Evolutionary conservation across 2,797 vertebrate species (phyloP).

Genomic region (Apogon hyalosoma): DNA sequence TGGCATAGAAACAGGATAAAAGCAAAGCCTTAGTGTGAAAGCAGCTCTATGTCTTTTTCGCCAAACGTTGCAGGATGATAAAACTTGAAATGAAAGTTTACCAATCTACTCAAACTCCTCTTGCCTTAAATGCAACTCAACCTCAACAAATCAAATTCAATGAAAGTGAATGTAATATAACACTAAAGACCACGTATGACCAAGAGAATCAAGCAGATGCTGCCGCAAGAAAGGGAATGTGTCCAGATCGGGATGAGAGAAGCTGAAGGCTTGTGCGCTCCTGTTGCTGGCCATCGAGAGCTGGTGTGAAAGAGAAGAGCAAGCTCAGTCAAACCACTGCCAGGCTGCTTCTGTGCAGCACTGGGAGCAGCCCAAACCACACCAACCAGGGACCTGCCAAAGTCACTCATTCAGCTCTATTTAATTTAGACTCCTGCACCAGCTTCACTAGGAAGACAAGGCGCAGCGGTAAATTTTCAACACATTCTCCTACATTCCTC

Average conservation of each 20-base stretch:
- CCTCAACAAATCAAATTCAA: conserved; percentile 67
- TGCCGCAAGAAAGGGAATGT: conserved; percentile 41
- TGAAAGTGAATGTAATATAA: conserved; percentile 58
- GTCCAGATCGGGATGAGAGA: conserved; percentile 53
- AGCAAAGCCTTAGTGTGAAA: conserved; percentile 45
- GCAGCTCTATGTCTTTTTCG: conserved; percentile 52
- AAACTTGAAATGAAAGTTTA: conserved; percentile 65
- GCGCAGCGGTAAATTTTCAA: conserved; percentile 52
- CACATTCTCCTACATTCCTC: conserved; percentile 40
- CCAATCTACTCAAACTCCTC: conserved; percentile 47
- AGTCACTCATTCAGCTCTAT: conserved; percentile 74
- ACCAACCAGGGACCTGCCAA: conserved; percentile 77
- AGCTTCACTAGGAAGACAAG: conserved; percentile 43
- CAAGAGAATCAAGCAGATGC: conserved; percentile 60
- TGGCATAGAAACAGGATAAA: conserved; percentile 53
- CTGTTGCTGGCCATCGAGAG: conserved; percentile 55
- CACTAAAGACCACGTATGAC: conserved; percentile 61
- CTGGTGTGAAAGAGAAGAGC: conserved; percentile 66
- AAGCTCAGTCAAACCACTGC: conserved; percentile 60
- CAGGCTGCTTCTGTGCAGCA: conserved; percentile 75
- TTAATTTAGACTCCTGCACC: conserved; percentile 70
- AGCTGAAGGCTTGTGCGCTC: conserved; percentile 43
- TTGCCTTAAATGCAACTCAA: conserved; percentile 49
- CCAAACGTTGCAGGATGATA: conserved; percentile 66
- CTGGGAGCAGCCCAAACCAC: conserved; percentile 80